Conservation (phyloP, 2,113 vertebrate species). For the Erythrolamprus reginae region DNA sequence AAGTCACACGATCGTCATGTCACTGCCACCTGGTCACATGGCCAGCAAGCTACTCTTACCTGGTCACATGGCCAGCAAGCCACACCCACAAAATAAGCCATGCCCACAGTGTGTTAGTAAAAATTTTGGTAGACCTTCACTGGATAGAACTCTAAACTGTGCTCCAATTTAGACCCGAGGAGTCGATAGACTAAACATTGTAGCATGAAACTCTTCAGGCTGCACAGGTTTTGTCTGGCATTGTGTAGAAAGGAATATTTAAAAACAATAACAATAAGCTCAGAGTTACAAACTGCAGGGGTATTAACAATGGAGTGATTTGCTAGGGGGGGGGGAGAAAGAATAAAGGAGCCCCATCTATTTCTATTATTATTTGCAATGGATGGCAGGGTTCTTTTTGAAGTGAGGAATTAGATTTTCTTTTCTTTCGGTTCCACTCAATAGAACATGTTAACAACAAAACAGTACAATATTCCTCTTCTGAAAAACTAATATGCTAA, state of each 20-base stretch:
- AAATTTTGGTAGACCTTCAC: no score
- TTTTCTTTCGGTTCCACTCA: not conserved
- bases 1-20: no score
- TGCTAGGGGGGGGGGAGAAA: not conserved
- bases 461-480: constrained; percentile 7
- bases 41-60: no score
- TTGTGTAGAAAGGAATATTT: constrained; percentile 45
- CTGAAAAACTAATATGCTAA: constrained; percentile 3
- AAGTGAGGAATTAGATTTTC: constrained; percentile 15
- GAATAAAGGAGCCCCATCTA: constrained; percentile 3
- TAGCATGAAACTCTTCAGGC: constrained; percentile 11
- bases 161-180: constrained; percentile 21
- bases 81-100: no score
- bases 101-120: no score
- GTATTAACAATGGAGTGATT: constrained; percentile 32
- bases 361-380: constrained; percentile 1
- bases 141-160: constrained; percentile 31
- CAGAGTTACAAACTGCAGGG: constrained; percentile 19
- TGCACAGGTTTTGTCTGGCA: constrained; percentile 27
- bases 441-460: constrained; percentile 35
- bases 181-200: constrained; percentile 18
- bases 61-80: no score
- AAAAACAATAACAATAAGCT: constrained; percentile 26
- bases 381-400: constrained; percentile 8
- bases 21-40: no score